Base-by-base conservation (phyloP, 2,113 vertebrate species). In the Epinephelus moara region DNA sequence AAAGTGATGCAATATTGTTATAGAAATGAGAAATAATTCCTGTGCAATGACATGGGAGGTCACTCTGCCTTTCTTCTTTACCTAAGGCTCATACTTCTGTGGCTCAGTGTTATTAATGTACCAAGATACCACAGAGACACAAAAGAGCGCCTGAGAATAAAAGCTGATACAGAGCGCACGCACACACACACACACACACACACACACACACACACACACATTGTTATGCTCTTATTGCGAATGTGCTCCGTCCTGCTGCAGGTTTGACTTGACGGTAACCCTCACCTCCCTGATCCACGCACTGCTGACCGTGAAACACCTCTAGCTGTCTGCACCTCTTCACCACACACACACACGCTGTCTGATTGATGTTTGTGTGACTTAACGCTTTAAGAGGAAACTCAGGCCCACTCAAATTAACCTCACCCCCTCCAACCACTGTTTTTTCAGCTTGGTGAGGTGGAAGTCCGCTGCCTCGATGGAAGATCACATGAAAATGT, bases 401-500 rank as follows among this genome's bases (percentile, higher is more conserved):
- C 77, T 60, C 60, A 69, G 83, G 56, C 67, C 66, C 68, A 75
- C 50, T 88, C 60, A 84, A 77, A 89, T 90, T 75, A 91, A 79
- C 77, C 86, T 85, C 82, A 67, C 56, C 84, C 80, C 88, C 73
- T 76, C 70, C 37, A 75, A 67, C 76, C 81, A 85, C 57, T 94
- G 91, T 95, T 95, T 92, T 94, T 93, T 91, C 94, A 94, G 94
- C 92, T 93, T 94, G 86, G 71, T 74, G 23, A 77, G 67, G 84
- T 93, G 93, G 92, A 92, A 88, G 87, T 93, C 88, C 25, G 61
- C 67, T 84, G 74, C 75, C 70, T 77, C 57, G 3, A 21, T 82
- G 55, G 79, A 86, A 75, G 75, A 86, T 80, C 85, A 79, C 83
- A 90, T 88, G 63, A 88, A 90, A 76, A 25, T 78, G n/a, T 80